These are phyloP conservation scores for Tetragonula clypearis DNA, from an alignment of 1,140 invertebrate species.

Conservation along the genomic window DNA sequence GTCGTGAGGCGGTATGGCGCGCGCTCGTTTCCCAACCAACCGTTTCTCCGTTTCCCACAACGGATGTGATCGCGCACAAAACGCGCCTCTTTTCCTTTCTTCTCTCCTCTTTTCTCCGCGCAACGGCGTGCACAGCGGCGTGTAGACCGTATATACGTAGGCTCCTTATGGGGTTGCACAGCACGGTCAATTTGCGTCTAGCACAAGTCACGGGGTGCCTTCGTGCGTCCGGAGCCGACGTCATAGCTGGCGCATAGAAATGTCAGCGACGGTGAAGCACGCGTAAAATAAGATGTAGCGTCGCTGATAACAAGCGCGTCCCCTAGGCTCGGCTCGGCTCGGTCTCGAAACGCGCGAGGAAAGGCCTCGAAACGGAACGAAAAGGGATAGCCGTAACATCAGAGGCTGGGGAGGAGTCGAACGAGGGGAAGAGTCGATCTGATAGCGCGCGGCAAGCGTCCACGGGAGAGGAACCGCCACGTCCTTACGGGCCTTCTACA, in stretches of 20 bases:
- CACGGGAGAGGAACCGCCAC: slow-evolving; percentile 46
- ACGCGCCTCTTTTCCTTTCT: background rate
- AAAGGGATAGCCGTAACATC: slow-evolving; percentile 7
- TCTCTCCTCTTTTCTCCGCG: background rate
- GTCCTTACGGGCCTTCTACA: slow-evolving; percentile 45
- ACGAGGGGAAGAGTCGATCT: slow-evolving; percentile 56
- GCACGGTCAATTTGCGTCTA: slow-evolving; percentile 81
- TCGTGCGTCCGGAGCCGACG: slow-evolving; percentile 74
- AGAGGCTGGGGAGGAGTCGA: slow-evolving; percentile 40
- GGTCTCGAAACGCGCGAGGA: slow-evolving; percentile 11
- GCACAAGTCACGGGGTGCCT: slow-evolving; percentile 77
- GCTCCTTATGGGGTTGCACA: slow-evolving; percentile 63
- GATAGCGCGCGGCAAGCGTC: slow-evolving; percentile 54
- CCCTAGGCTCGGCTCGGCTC: background rate
- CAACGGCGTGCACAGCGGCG: background rate
- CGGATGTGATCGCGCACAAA: background rate
- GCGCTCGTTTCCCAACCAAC: background rate
- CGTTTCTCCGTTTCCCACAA: slow-evolving; percentile 63
- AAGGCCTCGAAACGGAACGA: slow-evolving; percentile 1
- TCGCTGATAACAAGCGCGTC: slow-evolving; percentile 79
- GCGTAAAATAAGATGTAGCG: slow-evolving; percentile 82
- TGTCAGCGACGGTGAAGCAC: slow-evolving; percentile 77
- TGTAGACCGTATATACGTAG: background rate
- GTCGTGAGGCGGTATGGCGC: slow-evolving; percentile 22
- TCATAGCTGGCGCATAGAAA: slow-evolving; percentile 81